Evolutionary conservation across 2,113 vertebrate species (phyloP), one percentile per base, ranked within the genome.

Genomic region (Cyphomyrus plagiostoma): DNA sequence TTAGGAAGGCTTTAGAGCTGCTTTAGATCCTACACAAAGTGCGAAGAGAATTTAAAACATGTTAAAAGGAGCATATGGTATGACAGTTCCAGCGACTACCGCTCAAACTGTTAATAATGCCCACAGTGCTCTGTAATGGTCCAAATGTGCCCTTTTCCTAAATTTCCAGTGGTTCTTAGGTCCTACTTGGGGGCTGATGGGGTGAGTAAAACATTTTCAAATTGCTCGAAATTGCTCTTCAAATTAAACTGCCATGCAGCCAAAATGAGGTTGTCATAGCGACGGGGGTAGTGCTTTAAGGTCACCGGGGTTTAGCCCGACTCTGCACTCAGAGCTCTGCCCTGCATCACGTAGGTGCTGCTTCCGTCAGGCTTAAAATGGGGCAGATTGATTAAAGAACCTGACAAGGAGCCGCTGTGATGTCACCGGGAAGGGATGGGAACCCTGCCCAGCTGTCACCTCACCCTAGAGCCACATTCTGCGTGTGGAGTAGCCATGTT

Each of bases 1-100:
- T 91, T 93, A 90, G 39, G 84, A 56, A 86, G 50, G 88, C 46
- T 88, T 90, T 87, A 9, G 48, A 53, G 62, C 35, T 19, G 87
- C 39, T 66, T 86, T 80, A 56, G 62, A 52, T 56, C 19, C 74
- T 21, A 77, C 39, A 7, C 58, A 70, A 87, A 80, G 66, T 53
- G 66, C 88, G 52, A 10, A n/a, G 62, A 35, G 83, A 66, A 52
- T 89, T 89, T 89, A 66, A 70, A 50, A 62, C 45, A 90, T 19
- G 48, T 87, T 48, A 58, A 30, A 70, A 15, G 3, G 23, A 82
- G n/a, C 39, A 2, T 19, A 8, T n/a, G 42, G 50, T 10, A 13
- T 80, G 30, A 45, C 45, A 50, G 84, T 17, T 42, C 15, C 8
- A 74, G 83, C 0, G n/a, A 50, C 42, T 30, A 0, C 26, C 0